These are phyloP conservation scores for Ellobius talpinus DNA, from an alignment of 2,113 vertebrate genomes.

Conservation along the genomic window DNA sequence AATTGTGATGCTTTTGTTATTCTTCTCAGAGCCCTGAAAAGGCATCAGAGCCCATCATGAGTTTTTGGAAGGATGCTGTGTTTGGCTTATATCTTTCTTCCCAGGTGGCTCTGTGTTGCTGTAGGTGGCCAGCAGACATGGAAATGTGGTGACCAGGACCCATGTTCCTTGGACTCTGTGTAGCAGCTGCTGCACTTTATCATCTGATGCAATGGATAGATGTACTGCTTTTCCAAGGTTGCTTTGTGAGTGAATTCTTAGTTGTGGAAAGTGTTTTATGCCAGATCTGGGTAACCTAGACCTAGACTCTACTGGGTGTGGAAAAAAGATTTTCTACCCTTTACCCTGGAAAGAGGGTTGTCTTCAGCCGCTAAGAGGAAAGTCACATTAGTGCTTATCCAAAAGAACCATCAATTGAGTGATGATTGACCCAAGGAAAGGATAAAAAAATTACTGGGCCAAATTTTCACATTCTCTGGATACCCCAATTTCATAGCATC, in stretches of 20 bases:
- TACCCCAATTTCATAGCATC: slow-evolving; percentile 26
- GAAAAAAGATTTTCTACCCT: not conserved
- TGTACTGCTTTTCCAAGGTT: not conserved
- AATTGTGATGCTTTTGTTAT: not conserved
- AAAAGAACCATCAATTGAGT: slow-evolving; percentile 8
- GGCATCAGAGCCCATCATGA: not conserved
- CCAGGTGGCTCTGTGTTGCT: not conserved
- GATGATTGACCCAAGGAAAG: not conserved
- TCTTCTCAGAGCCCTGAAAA: not conserved
- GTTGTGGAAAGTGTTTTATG: not conserved
- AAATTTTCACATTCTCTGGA: not conserved
- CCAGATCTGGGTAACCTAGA: not conserved
- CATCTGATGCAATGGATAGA: not conserved
- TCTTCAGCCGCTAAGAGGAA: not conserved
- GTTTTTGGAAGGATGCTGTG: not conserved
- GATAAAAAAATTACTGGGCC: not conserved
- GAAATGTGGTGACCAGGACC: not conserved
- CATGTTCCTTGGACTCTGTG: not conserved
- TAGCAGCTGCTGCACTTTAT: not conserved
- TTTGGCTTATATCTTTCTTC: not conserved
- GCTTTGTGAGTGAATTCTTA: slow-evolving; percentile 12
- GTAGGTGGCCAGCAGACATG: not conserved
- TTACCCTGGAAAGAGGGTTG: not conserved
- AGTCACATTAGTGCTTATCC: not conserved
- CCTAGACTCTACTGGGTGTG: not conserved